A percentile compares a stretch with the other conserved stretches of the same genome.
Evolutionary conservation across 2,888 invertebrate species (phyloP).

Genomic region (Phengaris arion): DNA sequence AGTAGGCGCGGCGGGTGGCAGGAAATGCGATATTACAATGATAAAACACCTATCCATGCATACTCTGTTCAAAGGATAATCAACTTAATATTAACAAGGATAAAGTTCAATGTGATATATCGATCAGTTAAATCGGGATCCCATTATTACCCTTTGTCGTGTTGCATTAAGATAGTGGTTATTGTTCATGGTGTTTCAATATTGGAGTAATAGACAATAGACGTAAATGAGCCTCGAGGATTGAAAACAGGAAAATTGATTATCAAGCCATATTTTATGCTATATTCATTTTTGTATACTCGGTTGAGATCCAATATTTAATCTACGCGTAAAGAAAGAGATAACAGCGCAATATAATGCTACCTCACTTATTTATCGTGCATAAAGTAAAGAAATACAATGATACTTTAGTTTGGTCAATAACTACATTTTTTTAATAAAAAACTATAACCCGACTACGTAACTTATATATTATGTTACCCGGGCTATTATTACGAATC

Average conservation of each 20-base stretch:
- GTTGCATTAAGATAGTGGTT: constrained; percentile 15
- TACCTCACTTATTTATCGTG: too few relatives aligned
- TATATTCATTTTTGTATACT: neutral
- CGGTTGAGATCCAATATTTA: neutral
- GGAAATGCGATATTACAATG: constrained; percentile 54
- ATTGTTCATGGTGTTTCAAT: constrained; percentile 22
- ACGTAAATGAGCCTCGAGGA: constrained; percentile 1
- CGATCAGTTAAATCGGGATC: neutral
- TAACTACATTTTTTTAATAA: too few relatives aligned
- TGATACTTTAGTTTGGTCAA: too few relatives aligned
- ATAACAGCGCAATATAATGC: too few relatives aligned
- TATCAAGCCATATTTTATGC: neutral
- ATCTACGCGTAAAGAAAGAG: neutral
- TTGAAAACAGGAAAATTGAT: neutral
- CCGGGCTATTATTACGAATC: too few relatives aligned
- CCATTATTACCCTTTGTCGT: constrained; percentile 20
- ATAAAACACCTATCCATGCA: constrained; percentile 51
- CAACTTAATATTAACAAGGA: constrained; percentile 30
- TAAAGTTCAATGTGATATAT: neutral
- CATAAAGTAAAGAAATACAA: too few relatives aligned
- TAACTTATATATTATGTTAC: too few relatives aligned
- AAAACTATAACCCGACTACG: too few relatives aligned
- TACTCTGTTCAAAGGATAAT: constrained; percentile 4
- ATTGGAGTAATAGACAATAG: neutral
- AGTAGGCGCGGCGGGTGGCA: constrained; percentile 49